Percentiles rank a stretch among this genome's conserved stretches.
These are phyloP conservation scores for Protophormia terraenovae DNA, from an alignment of 2,888 invertebrate species.

Conservation along the genomic window DNA sequence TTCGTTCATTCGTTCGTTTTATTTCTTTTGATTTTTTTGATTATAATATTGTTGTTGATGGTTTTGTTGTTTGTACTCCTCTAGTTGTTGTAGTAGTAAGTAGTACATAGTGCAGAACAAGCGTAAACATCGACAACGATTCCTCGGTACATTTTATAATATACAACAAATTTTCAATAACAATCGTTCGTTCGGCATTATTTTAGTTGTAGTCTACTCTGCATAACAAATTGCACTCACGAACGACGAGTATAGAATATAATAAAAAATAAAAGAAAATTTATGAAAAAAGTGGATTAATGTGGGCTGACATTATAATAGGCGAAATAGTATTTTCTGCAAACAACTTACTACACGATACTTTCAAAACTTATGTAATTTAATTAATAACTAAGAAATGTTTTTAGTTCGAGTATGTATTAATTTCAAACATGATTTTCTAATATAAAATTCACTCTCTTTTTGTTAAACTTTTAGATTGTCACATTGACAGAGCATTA, in stretches of 20 bases:
- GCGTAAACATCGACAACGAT: conserved; percentile 46
- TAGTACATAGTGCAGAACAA: background rate
- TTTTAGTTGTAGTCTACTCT: conserved; percentile 47
- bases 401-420: no score
- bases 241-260: conserved; percentile 19
- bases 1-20: conserved; percentile 13
- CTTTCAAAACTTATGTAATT: conserved; percentile 62
- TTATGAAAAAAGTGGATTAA: conserved; percentile 46
- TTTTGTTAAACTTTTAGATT: conserved; percentile 36
- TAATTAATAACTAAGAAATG: conserved; percentile 16
- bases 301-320: conserved; percentile 51
- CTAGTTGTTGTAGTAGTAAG: conserved; percentile 14
- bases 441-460: background rate
- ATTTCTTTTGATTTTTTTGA: conserved; percentile 35
- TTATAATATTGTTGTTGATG: conserved; percentile 35
- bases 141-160: conserved; percentile 38
- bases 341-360: conserved; percentile 5
- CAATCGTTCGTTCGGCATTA: conserved; percentile 51
- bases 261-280: background rate
- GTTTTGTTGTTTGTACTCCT: background rate
- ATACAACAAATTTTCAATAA: conserved; percentile 50
- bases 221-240: conserved; percentile 53
- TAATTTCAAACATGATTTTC: background rate
- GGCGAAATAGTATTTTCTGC: conserved; percentile 16
- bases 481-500: background rate